Evolutionary conservation across 2,888 invertebrate genomes (phyloP), one percentile per base, ranked within the genome.

Genomic region (Dione vanillae): DNA sequence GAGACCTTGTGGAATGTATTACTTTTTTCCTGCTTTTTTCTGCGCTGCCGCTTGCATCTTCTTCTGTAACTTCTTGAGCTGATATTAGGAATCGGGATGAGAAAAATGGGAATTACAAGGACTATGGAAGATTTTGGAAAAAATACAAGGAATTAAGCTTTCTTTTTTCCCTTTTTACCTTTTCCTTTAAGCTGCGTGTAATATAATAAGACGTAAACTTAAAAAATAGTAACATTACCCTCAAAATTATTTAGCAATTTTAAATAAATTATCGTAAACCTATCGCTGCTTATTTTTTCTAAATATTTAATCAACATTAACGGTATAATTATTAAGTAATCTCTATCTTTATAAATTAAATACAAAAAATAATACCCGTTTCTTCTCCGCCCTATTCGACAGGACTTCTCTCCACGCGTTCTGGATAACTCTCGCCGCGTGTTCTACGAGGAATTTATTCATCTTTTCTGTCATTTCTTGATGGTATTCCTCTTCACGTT

Each of bases 401-500:
- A 92, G 80, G 16, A 92, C 90, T 1, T 86, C 84, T 54, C 90
- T 80, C 93, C 93, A 93, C 0, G 89, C 89, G 41, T 65, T 69
- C 79, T 92, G 93, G 61, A 92, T 89, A 49, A 92, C 88, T 65
- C 90, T 85, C 19, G 91, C 91, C 0, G 91, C 90, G 75, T 92
- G 92, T 62, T 91, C 91, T 61, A 82, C 8, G 9, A 85, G 79
- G 85, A 92, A 94, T 79, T 85, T 87, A 58, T 83, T 83, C 88
- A 93, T 91, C 85, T 94, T 94, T 75, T 90, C 90, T 41, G 88
- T 85, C 88, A 93, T 91, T 80, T 94, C 91, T 64, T 87, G 85
- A 72, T 94, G 92, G 77, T 95, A 95, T 75, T 94, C 94, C 20
- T 80, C 88, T 68, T 94, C 93, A 74, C 95, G 92, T 77, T 95